Evolutionary conservation across 2,888 invertebrate species (phyloP).

Genomic region (Lasiommata megera): DNA sequence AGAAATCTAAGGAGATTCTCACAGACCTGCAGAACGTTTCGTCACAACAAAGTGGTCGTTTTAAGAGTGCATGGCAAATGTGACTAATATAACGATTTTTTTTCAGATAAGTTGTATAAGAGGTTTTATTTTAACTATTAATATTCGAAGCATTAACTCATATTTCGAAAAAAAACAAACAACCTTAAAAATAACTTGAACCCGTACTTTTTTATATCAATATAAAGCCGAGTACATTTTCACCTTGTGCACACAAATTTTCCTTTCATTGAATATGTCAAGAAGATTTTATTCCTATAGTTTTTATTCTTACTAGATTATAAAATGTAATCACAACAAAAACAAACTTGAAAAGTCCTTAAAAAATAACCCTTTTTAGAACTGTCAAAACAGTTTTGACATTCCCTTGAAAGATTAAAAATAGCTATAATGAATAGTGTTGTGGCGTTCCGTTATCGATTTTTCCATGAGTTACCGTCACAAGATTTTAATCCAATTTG

Average conservation of each 20-base stretch:
- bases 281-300: conserved; percentile 8
- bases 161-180: not conserved
- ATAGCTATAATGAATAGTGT: conserved; percentile 28
- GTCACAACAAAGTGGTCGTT: too few relatives aligned
- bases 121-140: not conserved
- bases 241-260: conserved; percentile 1
- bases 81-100: too few relatives aligned
- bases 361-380: conserved; percentile 17
- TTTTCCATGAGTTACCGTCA: conserved; percentile 48
- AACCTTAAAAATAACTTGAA: not conserved
- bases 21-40: too few relatives aligned
- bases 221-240: conserved; percentile 5
- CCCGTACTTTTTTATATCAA: conserved; percentile 4
- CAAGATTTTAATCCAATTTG: conserved; percentile 52
- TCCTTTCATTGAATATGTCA: conserved; percentile 1
- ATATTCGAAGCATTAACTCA: not conserved
- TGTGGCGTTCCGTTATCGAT: conserved; percentile 49
- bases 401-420: conserved; percentile 25
- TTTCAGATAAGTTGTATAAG: too few relatives aligned
- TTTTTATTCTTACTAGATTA: conserved; percentile 22
- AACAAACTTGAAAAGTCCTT: conserved; percentile 16
- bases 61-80: too few relatives aligned
- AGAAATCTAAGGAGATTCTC: too few relatives aligned
- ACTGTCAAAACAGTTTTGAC: conserved; percentile 39
- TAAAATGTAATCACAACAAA: conserved; percentile 17